Evolutionary conservation across 2,113 vertebrate genomes (phyloP), one percentile per base, ranked within the genome.

Genomic region (Guaruba guarouba): DNA sequence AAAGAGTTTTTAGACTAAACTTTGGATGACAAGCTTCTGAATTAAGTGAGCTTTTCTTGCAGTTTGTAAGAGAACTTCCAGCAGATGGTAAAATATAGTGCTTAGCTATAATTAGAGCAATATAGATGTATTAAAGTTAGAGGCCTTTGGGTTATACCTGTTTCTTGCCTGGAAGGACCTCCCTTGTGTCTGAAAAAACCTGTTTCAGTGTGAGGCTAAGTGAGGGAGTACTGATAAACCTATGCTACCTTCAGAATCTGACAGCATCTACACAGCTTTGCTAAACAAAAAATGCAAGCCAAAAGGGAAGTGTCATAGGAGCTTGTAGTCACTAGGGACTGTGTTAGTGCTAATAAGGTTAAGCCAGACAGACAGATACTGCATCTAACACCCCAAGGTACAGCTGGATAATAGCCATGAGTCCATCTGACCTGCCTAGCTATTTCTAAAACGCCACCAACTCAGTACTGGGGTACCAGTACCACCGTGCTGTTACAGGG

Each of bases 1-100:
- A 82, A 77, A 94, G 52, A 82, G 35, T 39, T 85, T 80, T 93
- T 86, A 64, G 35, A 57, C 16, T 76, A 67, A 87, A 91, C 15
- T 81, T 90, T 68, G 39, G 80, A 73, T 52, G 31, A 67, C 49
- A 91, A 62, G 25, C 51, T 86, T 94, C 75, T 86, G 61, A 84
- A 88, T 18, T n/a, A 48, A 82, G 44, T 3, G 43, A 85, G 48
- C 2, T 76, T 85, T 83, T 63, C 63, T 54, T 86, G 68, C 9
- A 82, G n/a, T 79, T 91, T 78, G 17, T 70, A 59, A 85, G 57
- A 63, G 4, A 92, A 63, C 31, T 68, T 35, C 25, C 37, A 86
- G 51, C 23, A 77, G 57, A 74, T 27, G 23, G 41, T 55, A 80
- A 84, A 73, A 92, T 35, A 61, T 0, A 48, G 61, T 59, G 17